Evolutionary conservation across 2,888 invertebrate species (phyloP).

Genomic region (Vanessa cardui): DNA sequence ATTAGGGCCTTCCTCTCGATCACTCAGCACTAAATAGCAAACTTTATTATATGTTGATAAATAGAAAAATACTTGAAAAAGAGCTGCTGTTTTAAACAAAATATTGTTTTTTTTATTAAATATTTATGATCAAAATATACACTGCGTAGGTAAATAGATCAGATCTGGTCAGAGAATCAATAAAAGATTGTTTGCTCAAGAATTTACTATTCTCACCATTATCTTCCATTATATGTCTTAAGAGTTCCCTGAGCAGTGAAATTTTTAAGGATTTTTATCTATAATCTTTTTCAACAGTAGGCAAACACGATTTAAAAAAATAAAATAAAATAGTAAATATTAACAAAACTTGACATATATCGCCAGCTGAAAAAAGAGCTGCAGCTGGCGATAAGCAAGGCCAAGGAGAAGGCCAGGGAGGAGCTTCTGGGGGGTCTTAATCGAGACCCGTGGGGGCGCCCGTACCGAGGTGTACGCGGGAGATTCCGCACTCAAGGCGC

Average conservation of each 20-base stretch:
- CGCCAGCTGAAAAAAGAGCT: no score
- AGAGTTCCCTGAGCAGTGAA: constrained; percentile 48
- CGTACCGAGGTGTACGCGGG: no score
- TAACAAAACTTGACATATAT: not conserved
- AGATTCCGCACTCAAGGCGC: no score
- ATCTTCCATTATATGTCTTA: constrained; percentile 56
- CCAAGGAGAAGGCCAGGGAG: no score
- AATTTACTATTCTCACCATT: constrained; percentile 49
- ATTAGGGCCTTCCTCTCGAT: constrained; percentile 26
- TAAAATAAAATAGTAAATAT: not conserved
- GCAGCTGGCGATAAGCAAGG: no score
- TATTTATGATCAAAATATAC: constrained; percentile 14
- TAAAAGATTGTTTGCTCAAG: not conserved
- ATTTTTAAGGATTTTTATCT: constrained; percentile 45
- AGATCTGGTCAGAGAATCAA: no score
- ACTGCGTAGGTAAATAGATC: constrained; percentile 3
- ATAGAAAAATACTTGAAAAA: no score
- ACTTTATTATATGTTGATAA: no score
- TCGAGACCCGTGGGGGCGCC: no score
- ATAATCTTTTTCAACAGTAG: not conserved
- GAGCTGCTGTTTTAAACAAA: no score
- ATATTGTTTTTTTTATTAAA: not conserved
- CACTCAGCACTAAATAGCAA: constrained; percentile 21
- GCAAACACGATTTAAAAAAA: not conserved
- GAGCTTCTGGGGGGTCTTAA: no score